Evolutionary conservation across 2,797 vertebrate species (phyloP).

Genomic region (Sciurus carolinensis): DNA sequence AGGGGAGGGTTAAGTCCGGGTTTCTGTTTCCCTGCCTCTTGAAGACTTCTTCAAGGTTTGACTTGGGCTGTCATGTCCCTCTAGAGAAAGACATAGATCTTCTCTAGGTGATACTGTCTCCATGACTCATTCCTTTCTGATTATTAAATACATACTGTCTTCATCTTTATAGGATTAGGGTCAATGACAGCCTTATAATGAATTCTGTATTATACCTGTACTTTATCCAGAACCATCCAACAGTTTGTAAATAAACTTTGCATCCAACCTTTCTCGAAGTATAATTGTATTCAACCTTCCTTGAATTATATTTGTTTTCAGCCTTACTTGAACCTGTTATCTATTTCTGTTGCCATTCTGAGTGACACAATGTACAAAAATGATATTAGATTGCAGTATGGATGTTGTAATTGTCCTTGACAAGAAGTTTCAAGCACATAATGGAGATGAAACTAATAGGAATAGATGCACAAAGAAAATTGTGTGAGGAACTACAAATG

Average conservation of each 20-base stretch:
- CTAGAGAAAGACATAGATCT: not conserved
- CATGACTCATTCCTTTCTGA: not conserved
- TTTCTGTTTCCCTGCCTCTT: not conserved
- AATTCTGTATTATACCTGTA: not conserved
- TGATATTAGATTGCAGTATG: not conserved
- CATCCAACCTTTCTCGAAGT: not conserved
- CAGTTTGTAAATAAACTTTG: not conserved
- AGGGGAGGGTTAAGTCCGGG: not conserved
- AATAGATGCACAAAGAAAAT: not conserved
- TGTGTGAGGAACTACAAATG: not conserved
- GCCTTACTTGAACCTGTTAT: not conserved
- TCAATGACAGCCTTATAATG: not conserved
- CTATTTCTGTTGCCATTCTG: not conserved
- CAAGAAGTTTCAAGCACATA: not conserved
- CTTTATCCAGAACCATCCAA: not conserved
- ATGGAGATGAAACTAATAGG: not conserved
- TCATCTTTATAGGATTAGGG: not conserved
- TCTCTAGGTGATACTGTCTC: not conserved
- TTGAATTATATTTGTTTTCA: not conserved
- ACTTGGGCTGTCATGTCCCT: not conserved
- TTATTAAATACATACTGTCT: not conserved
- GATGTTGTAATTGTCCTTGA: not conserved
- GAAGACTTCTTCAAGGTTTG: not conserved
- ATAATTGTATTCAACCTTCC: not conserved
- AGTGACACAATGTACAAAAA: not conserved